Evolutionary conservation across 2,113 vertebrate species (phyloP), one percentile per base, ranked within the genome.

Genomic region (Apeltes quadracus): DNA sequence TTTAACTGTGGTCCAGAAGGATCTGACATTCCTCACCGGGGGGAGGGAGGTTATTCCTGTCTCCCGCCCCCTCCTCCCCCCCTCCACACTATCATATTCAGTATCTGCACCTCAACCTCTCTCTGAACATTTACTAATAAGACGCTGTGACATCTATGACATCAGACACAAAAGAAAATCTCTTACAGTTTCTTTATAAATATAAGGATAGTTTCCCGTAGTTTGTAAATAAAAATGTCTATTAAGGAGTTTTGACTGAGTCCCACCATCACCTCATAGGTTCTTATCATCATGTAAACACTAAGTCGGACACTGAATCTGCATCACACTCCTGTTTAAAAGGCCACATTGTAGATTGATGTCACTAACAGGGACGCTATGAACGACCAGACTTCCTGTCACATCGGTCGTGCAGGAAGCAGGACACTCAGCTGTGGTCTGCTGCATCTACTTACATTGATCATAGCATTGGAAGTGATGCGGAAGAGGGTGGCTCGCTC

Each of bases 401-500:
- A 64, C 54, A 53, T 0, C 12, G 7, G 69, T 81, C 73, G 46
- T 36, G 48, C 48, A 22, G 39, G 39, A 48, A 22, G 43, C 50
- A 62, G 14, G 74, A 32, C 69, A 18, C 68, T 25, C 39, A n/a
- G n/a, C 32, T 15, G 13, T 2, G 1, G 39, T 68, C 53, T 23
- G 39, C 12, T 13, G 9, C 27, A 8, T 23, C 23, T 63, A 93
- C 93, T 94, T 77, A 94, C 94, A 86, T 94, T 94, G 92, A 99
- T 97, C 98, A 99, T 98, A 95, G 97, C 97, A 98, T 99, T 99
- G 81, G 97, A 97, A 59, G 98, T 98, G 94, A 99, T 99, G 75
- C 97, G 94, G 93, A 99, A 98, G 86, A 99, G 96, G 29, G 97
- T 98, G 88, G 97, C 97, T 39, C 97, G 89, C 86, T 99, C 98